Conservation (phyloP, 2,797 vertebrate genomes). For the Lagothrix lagotricha region DNA sequence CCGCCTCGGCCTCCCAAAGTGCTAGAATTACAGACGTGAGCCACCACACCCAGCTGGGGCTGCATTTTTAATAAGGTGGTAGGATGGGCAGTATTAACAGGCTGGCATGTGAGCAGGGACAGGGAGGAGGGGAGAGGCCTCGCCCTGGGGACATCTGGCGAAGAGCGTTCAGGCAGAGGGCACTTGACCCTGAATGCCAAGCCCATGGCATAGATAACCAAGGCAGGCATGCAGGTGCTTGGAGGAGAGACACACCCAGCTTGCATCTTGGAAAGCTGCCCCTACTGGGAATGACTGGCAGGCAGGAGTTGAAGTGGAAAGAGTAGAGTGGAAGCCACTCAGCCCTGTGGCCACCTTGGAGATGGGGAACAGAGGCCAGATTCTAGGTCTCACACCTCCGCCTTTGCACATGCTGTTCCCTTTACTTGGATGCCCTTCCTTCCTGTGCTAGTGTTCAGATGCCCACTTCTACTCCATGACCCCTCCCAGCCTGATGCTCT, state of each 20-base stretch:
- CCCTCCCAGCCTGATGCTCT: neutral
- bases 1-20: too few species aligned
- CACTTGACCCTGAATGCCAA: neutral
- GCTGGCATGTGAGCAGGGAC: neutral
- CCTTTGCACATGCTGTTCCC: neutral
- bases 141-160: neutral
- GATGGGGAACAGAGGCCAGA: neutral
- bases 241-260: fast-evolving
- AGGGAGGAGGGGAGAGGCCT: neutral
- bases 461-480: neutral
- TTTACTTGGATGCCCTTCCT: neutral
- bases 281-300: fast-evolving
- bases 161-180: neutral
- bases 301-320: neutral
- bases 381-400: neutral
- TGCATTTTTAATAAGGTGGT: neutral
- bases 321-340: neutral
- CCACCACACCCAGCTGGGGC: neutral
- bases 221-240: neutral
- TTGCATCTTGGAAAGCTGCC: neutral
- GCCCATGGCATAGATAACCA: neutral
- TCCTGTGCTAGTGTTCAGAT: neutral
- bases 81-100: neutral
- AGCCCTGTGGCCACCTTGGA: neutral
- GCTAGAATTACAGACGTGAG: too few species aligned